Evolutionary conservation across 2,113 vertebrate genomes (phyloP).

Genomic region (Struthidea cinerea): DNA sequence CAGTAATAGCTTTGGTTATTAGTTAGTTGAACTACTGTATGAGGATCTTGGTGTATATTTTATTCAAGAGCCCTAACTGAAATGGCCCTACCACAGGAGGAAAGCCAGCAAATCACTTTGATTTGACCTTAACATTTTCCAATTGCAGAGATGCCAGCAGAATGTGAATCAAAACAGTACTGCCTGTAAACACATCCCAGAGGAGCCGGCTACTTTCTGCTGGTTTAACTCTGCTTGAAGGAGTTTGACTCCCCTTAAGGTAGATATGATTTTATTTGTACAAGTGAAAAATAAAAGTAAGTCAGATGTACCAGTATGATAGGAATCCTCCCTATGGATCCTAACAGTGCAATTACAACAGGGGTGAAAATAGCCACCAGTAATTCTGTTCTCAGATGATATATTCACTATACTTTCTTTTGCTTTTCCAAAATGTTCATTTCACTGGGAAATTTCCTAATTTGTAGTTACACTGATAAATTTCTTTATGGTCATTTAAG

Average conservation of each 20-base stretch:
- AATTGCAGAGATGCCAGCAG: not conserved
- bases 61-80: not conserved
- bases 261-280: not conserved
- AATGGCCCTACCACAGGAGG: not conserved
- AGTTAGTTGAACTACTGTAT: not conserved
- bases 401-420: not conserved
- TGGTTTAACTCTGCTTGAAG: not conserved
- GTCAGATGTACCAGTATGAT: not conserved
- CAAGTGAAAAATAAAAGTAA: not conserved
- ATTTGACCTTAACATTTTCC: slow-evolving; percentile 5
- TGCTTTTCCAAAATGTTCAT: not conserved
- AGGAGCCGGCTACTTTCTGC: not conserved
- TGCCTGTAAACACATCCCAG: not conserved
- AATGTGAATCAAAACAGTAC: not conserved
- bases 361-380: not conserved
- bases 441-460: not conserved
- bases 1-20: not conserved
- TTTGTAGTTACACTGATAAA: not conserved
- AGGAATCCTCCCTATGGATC: not conserved
- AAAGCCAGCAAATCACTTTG: not conserved
- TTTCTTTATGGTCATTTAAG: not conserved
- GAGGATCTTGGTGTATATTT: not conserved
- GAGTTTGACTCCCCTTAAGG: not conserved
- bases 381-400: not conserved
- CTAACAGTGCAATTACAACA: not conserved